These are phyloP conservation scores for Parauchenoglanis punctatus DNA, from an alignment of 2,797 vertebrate species.

Conservation along the genomic window DNA sequence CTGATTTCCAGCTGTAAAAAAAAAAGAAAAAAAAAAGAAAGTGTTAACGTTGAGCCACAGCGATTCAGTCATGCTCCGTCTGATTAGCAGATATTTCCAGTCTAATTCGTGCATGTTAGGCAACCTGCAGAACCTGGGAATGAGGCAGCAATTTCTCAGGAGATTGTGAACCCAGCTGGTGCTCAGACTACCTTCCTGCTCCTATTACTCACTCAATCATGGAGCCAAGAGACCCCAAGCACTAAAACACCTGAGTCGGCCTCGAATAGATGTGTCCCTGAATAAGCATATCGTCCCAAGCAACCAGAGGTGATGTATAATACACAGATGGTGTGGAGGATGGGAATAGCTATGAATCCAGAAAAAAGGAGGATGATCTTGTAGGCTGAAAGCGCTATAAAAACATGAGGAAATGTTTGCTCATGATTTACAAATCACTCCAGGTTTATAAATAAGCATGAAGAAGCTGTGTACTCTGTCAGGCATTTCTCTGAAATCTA, in stretches of 20 bases:
- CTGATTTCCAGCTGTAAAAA: conserved; percentile 29
- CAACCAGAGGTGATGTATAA: conserved; percentile 9
- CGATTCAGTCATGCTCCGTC: conserved; percentile 20
- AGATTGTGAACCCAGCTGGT: conserved; percentile 44
- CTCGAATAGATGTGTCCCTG: conserved; percentile 29
- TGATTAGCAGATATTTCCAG: conserved; percentile 40
- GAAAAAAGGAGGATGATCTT: neutral
- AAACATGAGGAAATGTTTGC: neutral
- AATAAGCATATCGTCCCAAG: conserved; percentile 14
- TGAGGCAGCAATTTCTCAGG: conserved; percentile 8
- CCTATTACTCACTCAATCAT: conserved; percentile 29
- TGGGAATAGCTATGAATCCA: neutral
- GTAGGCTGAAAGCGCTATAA: neutral
- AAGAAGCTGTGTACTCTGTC: neutral
- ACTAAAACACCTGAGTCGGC: conserved; percentile 40
- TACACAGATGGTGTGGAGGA: neutral
- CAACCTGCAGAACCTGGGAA: conserved; percentile 2
- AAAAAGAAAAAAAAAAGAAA: conserved; percentile 18
- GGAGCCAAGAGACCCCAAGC: conserved; percentile 29
- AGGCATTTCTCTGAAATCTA: neutral
- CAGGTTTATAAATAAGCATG: neutral
- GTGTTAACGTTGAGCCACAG: conserved; percentile 17
- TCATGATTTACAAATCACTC: conserved; percentile 8
- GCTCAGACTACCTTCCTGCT: conserved; percentile 24
- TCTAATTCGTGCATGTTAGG: conserved; percentile 15